phyloP scores from a whole-genome alignment of 2,888 invertebrate species.

The Hypercompe scribonia region DNA sequence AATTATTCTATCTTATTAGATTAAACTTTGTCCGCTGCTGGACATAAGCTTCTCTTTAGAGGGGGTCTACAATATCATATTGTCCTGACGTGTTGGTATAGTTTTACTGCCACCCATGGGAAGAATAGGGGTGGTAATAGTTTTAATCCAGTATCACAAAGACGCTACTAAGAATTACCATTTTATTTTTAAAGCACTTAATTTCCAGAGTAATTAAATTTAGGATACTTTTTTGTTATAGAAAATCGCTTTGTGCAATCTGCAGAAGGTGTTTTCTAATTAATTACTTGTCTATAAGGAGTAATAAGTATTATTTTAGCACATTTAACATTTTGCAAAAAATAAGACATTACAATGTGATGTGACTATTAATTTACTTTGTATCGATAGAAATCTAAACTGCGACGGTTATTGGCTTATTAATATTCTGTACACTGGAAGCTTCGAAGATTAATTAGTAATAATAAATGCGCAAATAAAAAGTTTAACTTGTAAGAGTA shows the following conservation, averaged over 20 bases:
- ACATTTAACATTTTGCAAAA: not conserved
- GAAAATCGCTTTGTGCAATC: not conserved
- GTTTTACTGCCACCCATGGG: no score
- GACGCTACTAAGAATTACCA: not conserved
- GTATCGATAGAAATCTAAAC: slow-evolving; percentile 23
- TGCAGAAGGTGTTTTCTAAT: not conserved
- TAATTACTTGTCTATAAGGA: not conserved
- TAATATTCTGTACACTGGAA: slow-evolving; percentile 31
- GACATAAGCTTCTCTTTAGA: no score
- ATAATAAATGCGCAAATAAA: slow-evolving; percentile 20
- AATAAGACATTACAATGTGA: not conserved
- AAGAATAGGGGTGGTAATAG: no score
- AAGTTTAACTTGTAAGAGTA: not conserved
- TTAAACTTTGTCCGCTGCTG: not conserved
- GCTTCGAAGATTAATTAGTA: slow-evolving; percentile 10
- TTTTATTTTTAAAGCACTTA: not conserved
- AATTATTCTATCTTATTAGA: not conserved
- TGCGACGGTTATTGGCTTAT: slow-evolving; percentile 21
- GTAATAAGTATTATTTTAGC: not conserved
- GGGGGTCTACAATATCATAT: no score
- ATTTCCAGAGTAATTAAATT: not conserved
- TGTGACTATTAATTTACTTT: not conserved
- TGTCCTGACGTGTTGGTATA: no score
- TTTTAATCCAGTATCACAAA: no score
- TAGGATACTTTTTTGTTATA: not conserved